Evolutionary conservation across 1,140 invertebrate species (phyloP).

Genomic region (Metaphire vulgaris): DNA sequence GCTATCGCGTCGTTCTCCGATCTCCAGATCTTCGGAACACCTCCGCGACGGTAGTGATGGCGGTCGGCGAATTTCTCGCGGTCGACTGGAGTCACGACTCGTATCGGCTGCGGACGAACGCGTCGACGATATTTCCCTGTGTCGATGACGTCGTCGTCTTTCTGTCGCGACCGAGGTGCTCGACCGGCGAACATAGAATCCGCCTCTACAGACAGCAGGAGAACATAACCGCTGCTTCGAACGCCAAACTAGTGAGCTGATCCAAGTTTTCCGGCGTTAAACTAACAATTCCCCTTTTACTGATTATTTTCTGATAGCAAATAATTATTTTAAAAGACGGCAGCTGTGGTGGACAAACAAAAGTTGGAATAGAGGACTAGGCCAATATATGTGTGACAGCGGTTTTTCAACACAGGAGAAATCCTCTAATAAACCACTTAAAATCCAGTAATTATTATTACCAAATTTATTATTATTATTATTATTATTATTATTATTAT

Average conservation of each 20-base stretch:
- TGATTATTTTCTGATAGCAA: background rate
- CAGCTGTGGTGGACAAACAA: too few species aligned
- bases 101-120: background rate
- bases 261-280: background rate
- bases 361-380: too few species aligned
- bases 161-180: background rate
- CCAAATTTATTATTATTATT: too few species aligned
- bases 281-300: background rate
- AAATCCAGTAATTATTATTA: too few species aligned
- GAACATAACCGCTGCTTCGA: background rate
- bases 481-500: too few species aligned
- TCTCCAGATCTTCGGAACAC: too few species aligned
- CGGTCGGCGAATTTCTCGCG: background rate
- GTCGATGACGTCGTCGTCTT: background rate
- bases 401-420: background rate
- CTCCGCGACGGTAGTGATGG: background rate
- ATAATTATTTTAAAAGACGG: background rate
- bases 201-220: background rate
- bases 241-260: background rate
- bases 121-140: background rate
- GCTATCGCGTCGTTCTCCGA: background rate
- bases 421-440: background rate
- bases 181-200: background rate
- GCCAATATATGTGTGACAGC: background rate
- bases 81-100: background rate